These are phyloP conservation scores for Dorcus hopei DNA, from an alignment of 2,888 invertebrate genomes.

Conservation along the genomic window DNA sequence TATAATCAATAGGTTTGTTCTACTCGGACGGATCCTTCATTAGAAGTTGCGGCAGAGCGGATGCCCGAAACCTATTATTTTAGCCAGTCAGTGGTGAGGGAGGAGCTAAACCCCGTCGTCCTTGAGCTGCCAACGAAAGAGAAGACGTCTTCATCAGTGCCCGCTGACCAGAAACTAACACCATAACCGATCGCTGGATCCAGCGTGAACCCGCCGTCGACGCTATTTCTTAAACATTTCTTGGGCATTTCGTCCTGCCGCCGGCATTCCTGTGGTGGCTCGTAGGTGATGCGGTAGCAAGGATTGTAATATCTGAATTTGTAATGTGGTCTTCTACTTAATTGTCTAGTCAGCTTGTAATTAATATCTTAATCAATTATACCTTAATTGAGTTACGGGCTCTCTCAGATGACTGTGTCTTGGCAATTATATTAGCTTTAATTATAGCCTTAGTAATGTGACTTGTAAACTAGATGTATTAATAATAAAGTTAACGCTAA, in stretches of 20 bases:
- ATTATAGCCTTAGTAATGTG: no score
- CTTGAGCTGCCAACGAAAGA: constrained; percentile 45
- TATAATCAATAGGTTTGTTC: constrained; percentile 1
- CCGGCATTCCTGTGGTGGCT: constrained; percentile 11
- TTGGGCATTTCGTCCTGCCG: constrained; percentile 11
- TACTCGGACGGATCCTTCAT: neutral
- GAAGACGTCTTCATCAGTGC: constrained; percentile 43
- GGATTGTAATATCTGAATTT: no score
- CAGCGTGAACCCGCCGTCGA: constrained; percentile 8
- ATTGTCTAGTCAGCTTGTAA: no score
- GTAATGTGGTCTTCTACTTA: no score
- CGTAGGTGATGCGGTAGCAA: constrained; percentile 11
- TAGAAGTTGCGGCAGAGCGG: constrained; percentile 6
- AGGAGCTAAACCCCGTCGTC: constrained; percentile 34
- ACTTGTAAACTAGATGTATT: no score
- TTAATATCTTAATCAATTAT: no score
- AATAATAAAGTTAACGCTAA: no score
- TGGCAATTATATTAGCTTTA: no score
- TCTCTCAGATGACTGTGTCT: no score
- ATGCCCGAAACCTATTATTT: constrained; percentile 37
- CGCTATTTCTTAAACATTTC: neutral
- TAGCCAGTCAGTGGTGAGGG: constrained; percentile 21
- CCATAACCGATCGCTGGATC: constrained; percentile 21
- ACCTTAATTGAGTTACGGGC: no score
- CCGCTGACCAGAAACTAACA: constrained; percentile 25